phyloP scores from a whole-genome alignment of 2,113 vertebrate genomes.

The Ctenomys sociabilis region DNA sequence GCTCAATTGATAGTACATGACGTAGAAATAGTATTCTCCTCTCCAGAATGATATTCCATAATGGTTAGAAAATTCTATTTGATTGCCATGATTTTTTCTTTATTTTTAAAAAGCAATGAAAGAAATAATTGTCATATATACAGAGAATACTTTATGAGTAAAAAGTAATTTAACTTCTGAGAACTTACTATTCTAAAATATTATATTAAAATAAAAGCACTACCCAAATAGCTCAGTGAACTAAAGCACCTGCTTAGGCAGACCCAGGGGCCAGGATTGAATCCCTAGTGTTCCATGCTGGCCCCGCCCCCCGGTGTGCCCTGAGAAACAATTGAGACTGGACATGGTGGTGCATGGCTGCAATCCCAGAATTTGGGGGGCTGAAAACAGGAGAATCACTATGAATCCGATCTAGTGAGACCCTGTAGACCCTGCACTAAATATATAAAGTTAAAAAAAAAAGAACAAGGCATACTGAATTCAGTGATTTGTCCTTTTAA shows the following conservation, averaged over 20 bases:
- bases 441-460: too few relatives aligned
- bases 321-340: too few relatives aligned
- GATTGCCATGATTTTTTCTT: conserved; percentile 24
- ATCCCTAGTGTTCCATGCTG: too few relatives aligned
- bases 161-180: conserved; percentile 25
- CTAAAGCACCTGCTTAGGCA: too few relatives aligned
- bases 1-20: neutral
- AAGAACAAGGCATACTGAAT: neutral
- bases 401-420: too few relatives aligned
- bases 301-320: too few relatives aligned
- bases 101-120: neutral
- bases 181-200: neutral
- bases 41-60: neutral
- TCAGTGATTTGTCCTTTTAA: neutral
- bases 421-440: too few relatives aligned
- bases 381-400: too few relatives aligned
- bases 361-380: too few relatives aligned
- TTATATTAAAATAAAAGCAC: neutral
- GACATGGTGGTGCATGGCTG: too few relatives aligned
- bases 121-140: neutral
- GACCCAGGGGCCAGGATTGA: too few relatives aligned
- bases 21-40: neutral
- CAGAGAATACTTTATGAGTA: neutral
- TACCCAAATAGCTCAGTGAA: too few relatives aligned
- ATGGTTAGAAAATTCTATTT: conserved; percentile 33